phyloP scores from a whole-genome alignment of 2,797 vertebrate genomes.

The Paramormyrops hopkinsi region DNA sequence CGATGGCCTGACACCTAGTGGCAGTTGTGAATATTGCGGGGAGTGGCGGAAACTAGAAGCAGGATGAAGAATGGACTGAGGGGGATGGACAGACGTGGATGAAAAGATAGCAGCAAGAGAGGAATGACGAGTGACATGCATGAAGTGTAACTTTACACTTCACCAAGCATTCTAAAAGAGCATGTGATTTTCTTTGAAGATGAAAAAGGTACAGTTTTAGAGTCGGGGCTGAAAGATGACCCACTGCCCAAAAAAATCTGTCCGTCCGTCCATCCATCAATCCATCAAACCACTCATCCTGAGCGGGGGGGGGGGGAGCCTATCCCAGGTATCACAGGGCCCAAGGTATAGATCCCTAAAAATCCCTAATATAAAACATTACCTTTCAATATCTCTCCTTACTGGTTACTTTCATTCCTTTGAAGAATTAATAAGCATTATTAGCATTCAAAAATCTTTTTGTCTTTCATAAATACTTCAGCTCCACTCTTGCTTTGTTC shows the following conservation, averaged over 20 bases:
- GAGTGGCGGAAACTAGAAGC: not conserved
- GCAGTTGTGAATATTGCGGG: not conserved
- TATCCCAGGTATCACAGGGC: not conserved
- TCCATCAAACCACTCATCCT: not conserved
- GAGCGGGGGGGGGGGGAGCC: not conserved
- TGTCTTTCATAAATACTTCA: not conserved
- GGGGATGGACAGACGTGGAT: not conserved
- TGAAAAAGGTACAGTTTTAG: not conserved
- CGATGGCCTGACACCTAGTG: not conserved
- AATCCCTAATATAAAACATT: not conserved
- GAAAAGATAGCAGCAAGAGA: not conserved
- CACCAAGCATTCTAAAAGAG: not conserved
- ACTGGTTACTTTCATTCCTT: not conserved
- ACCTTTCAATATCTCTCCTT: not conserved
- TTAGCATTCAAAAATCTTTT: not conserved
- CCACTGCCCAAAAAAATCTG: not conserved
- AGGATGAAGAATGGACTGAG: not conserved
- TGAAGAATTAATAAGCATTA: not conserved
- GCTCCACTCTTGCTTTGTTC: not conserved
- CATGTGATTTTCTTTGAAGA: not conserved
- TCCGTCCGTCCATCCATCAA: not conserved
- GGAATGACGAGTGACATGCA: not conserved
- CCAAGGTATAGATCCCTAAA: not conserved
- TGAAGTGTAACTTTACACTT: not conserved
- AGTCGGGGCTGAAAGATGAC: not conserved